phyloP scores from a whole-genome alignment of 1,140 invertebrate genomes.

The Anthonomus grandis region DNA sequence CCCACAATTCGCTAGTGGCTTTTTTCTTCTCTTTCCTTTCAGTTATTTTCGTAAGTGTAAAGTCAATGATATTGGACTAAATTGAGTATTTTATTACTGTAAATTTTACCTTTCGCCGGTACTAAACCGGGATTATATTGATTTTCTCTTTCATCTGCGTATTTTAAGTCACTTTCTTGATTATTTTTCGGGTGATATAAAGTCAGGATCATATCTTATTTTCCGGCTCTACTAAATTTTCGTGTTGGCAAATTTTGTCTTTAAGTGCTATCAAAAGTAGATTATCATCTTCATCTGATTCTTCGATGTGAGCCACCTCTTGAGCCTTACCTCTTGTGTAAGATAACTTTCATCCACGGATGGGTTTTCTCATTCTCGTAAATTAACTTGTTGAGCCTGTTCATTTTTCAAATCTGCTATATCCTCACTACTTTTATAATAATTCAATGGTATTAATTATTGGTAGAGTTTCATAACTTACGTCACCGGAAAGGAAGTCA shows the following conservation, averaged over 20 bases:
- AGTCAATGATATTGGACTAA: neutral
- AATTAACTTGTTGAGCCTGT: no score
- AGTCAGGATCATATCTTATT: no score
- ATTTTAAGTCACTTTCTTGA: neutral
- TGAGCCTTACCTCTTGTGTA: no score
- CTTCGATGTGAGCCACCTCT: neutral
- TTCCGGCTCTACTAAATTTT: neutral
- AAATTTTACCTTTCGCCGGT: neutral
- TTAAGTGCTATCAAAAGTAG: neutral
- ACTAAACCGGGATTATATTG: neutral
- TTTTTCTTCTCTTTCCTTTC: conserved; percentile 9
- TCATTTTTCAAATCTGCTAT: no score
- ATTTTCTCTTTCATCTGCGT: conserved; percentile 3
- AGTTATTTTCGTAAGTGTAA: conserved; percentile 4
- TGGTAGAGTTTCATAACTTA: neutral
- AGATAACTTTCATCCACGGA: no score
- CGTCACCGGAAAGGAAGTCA: conserved; percentile 4
- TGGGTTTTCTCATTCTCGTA: no score
- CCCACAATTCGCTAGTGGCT: conserved; percentile 9
- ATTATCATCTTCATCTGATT: neutral
- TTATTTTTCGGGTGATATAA: neutral
- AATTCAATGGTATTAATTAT: neutral
- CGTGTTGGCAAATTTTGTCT: neutral
- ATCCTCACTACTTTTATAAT: no score
- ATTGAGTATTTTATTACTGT: conserved; percentile 2